A percentile compares a stretch with the other conserved stretches of the same genome.
phyloP scores from a whole-genome alignment of 2,888 invertebrate genomes.

The Mactromeris polynyma region DNA sequence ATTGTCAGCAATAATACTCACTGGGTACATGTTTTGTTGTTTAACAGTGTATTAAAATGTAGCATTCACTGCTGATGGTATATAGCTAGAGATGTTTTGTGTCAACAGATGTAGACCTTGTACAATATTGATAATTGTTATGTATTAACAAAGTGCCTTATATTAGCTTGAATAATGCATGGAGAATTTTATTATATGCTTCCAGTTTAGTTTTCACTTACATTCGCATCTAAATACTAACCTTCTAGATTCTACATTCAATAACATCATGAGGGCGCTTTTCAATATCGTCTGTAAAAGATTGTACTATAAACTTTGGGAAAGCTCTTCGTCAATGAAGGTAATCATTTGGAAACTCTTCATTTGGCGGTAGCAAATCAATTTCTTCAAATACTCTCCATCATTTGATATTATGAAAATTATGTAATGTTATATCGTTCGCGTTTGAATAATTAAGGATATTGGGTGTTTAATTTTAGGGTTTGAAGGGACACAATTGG shows the following conservation, averaged over 20 bases:
- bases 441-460: neutral
- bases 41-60: neutral
- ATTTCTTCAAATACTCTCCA: neutral
- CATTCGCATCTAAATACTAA: neutral
- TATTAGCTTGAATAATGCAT: conserved; percentile 10
- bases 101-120: neutral
- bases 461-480: neutral
- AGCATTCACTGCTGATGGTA: neutral
- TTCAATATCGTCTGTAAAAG: neutral
- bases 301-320: neutral
- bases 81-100: conserved; percentile 2
- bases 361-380: neutral
- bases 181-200: conserved; percentile 16
- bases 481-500: neutral
- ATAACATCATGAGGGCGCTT: neutral
- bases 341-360: neutral
- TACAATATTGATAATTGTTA: neutral
- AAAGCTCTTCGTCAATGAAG: too few relatives aligned
- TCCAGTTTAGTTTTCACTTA: conserved; percentile 19
- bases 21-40: too few relatives aligned
- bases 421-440: neutral
- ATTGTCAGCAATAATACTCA: too few relatives aligned
- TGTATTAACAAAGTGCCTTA: conserved; percentile 10
- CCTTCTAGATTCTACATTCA: neutral
- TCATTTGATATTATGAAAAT: neutral